Percentiles rank a stretch among this genome's conserved stretches.
Evolutionary conservation across 1,140 invertebrate species (phyloP).

Genomic region (Drosophila prosaltans): DNA sequence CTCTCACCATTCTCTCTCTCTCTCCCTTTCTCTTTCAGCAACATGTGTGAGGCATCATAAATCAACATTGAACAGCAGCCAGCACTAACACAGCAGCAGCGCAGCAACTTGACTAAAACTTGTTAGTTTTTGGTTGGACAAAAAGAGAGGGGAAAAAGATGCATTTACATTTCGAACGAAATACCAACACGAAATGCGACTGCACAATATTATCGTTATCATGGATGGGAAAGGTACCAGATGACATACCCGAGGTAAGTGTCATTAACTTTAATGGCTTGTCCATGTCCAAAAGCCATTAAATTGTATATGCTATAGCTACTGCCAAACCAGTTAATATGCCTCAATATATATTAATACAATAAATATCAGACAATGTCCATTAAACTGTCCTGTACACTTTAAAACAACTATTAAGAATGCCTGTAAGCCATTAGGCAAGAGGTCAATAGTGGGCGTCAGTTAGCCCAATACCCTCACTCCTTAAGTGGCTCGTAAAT

Average conservation of each 20-base stretch:
- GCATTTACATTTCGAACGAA: constrained; percentile 97
- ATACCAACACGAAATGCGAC: constrained; percentile 95
- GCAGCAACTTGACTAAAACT: constrained; percentile 35
- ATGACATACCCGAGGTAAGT: constrained; percentile 95
- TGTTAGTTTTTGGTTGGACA: constrained; percentile 25
- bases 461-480: too few species aligned
- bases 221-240: constrained; percentile 99
- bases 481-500: constrained; percentile 30
- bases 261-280: constrained; percentile 21
- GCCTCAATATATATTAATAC: constrained; percentile 69
- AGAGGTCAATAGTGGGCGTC: neutral
- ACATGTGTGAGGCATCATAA: constrained; percentile 69
- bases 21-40: constrained; percentile 39
- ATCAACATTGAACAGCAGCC: constrained; percentile 19
- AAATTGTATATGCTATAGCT: too few species aligned
- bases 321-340: neutral
- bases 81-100: constrained; percentile 23
- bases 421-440: constrained; percentile 16
- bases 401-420: constrained; percentile 65
- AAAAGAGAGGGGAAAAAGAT: constrained; percentile 83
- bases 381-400: constrained; percentile 65
- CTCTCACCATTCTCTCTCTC: constrained; percentile 3
- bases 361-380: constrained; percentile 71
- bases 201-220: constrained; percentile 97
- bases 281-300: constrained; percentile 37